Conservation (phyloP, 2,888 invertebrate genomes). For the Congeria kusceri region DNA sequence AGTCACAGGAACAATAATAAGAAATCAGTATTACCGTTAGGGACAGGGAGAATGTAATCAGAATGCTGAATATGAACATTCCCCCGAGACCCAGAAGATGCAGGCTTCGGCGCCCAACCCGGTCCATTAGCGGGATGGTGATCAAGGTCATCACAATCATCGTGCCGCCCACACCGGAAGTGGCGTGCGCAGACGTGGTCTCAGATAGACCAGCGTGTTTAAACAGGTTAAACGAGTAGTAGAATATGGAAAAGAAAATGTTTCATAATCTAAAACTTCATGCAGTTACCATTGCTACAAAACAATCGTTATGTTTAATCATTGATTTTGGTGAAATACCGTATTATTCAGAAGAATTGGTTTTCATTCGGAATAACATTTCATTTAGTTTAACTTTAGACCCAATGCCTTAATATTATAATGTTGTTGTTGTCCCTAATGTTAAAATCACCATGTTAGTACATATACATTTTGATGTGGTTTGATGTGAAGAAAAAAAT, state of each 20-base stretch:
- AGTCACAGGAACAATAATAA: no score
- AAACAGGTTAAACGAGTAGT: conserved; percentile 97
- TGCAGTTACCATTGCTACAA: background rate
- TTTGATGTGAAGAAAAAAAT: no score
- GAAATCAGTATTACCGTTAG: conserved; percentile 97
- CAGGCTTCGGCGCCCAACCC: conserved; percentile 96
- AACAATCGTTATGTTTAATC: no score
- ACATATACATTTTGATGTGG: no score
- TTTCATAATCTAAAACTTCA: background rate
- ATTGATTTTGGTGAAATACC: no score
- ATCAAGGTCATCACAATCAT: conserved; percentile 99
- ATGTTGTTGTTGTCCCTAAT: no score
- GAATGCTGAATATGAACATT: conserved; percentile 99
- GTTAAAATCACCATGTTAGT: no score
- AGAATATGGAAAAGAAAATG: conserved; percentile 91
- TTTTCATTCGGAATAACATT: no score
- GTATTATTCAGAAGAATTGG: no score
- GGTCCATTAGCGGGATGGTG: conserved; percentile 98
- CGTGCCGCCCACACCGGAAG: conserved; percentile 97
- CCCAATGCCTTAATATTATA: no score
- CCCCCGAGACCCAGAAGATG: conserved; percentile 98
- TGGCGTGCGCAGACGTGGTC: conserved; percentile 96
- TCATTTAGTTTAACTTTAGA: no score
- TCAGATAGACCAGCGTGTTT: conserved; percentile 93
- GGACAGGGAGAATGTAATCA: conserved; percentile 98